Evolutionary conservation across 2,113 vertebrate species (phyloP).

Genomic region (Larimichthys crocea): DNA sequence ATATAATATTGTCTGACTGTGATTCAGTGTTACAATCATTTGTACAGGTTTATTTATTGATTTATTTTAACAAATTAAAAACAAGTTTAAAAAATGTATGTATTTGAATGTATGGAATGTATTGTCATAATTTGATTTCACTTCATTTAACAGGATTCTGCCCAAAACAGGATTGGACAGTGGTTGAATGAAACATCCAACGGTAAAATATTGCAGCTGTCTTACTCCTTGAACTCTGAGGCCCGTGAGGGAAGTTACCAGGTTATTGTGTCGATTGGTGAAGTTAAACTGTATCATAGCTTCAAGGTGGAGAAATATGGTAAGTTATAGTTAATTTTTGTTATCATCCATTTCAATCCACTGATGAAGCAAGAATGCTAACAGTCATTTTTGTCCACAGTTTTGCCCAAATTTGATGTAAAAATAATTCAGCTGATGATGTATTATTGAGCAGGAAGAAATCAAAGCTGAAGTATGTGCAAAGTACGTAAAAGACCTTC

Average conservation of each 20-base stretch:
- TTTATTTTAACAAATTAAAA: no score
- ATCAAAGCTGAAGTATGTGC: slow-evolving; percentile 66
- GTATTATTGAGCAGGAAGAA: slow-evolving; percentile 49
- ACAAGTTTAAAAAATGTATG: no score
- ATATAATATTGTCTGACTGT: no score
- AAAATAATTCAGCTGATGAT: slow-evolving; percentile 41
- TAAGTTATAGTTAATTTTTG: slow-evolving; percentile 25
- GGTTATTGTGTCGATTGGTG: slow-evolving; percentile 37
- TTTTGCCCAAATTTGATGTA: slow-evolving; percentile 80
- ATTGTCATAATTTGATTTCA: not conserved
- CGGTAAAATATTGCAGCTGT: slow-evolving; percentile 72
- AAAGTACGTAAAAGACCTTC: slow-evolving; percentile 65
- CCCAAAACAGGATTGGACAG: slow-evolving; percentile 72
- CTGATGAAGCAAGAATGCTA: slow-evolving; percentile 3
- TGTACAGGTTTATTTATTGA: no score
- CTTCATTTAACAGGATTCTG: slow-evolving; percentile 63
- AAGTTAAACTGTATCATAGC: not conserved
- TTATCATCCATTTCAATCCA: not conserved
- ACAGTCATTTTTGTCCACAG: slow-evolving; percentile 46
- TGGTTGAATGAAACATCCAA: slow-evolving; percentile 70
- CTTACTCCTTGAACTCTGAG: slow-evolving; percentile 75
- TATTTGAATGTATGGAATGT: no score
- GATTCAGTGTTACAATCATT: no score
- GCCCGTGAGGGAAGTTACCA: slow-evolving; percentile 70
- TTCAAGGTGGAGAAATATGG: slow-evolving; percentile 82